phyloP scores from a whole-genome alignment of 2,888 invertebrate genomes.

The Apodemia duryi region DNA sequence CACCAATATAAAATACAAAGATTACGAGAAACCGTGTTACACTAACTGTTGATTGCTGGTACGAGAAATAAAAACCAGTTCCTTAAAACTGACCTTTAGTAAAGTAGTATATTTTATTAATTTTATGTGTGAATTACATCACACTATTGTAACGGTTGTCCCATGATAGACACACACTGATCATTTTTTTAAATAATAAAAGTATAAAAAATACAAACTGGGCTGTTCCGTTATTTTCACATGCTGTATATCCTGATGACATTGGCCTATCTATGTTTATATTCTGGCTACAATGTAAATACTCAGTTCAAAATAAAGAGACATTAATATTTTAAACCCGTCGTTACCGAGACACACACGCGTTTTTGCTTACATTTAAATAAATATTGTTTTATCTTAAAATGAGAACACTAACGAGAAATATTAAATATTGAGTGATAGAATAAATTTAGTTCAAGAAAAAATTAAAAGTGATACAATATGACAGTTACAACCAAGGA shows the following conservation, averaged over 20 bases:
- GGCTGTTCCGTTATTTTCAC: background rate
- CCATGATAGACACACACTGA: no score
- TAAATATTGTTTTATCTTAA: background rate
- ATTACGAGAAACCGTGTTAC: no score
- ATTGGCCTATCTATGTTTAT: constrained; percentile 27
- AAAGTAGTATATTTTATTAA: no score
- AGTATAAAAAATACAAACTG: background rate
- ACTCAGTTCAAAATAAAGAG: constrained; percentile 8
- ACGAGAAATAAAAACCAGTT: no score
- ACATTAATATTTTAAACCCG: constrained; percentile 2
- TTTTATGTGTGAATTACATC: no score
- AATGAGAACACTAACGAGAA: background rate
- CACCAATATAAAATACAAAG: no score
- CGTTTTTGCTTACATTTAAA: background rate
- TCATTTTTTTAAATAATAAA: no score
- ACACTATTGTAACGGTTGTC: no score
- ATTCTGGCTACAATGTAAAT: constrained; percentile 21
- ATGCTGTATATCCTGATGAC: constrained; percentile 22
- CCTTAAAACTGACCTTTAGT: no score
- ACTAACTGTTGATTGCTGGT: no score
- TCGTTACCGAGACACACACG: constrained; percentile 15
- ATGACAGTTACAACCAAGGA: constrained; percentile 33
- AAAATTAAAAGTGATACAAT: constrained; percentile 23
- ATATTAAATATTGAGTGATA: background rate
- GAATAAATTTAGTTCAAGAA: background rate